A percentile compares a stretch with the other conserved stretches of the same genome.
Conservation (phyloP, 2,113 vertebrate genomes). For the Heliornis fulica region DNA sequence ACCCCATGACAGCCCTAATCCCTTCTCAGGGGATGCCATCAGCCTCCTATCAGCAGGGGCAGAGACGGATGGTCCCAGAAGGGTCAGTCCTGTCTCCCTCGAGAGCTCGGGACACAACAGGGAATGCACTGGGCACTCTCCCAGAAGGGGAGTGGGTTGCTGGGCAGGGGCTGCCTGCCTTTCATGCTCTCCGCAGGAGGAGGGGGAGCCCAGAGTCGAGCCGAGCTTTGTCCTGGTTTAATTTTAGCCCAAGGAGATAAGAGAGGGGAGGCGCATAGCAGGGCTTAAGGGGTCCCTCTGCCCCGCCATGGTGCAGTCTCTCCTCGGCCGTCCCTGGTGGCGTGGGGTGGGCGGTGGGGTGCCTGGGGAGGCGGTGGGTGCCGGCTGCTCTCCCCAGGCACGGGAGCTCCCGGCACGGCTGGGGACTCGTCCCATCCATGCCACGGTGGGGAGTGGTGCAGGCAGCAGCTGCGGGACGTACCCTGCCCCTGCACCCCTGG, state of each 20-base stretch:
- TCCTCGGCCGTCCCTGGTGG: neutral
- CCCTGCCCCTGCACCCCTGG: accelerated
- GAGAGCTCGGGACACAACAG: no score
- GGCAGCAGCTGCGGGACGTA: neutral
- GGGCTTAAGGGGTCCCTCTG: neutral
- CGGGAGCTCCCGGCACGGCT: neutral
- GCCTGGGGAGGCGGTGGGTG: no score
- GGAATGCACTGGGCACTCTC: neutral
- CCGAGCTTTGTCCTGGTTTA: conserved; percentile 21
- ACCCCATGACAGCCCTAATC: neutral
- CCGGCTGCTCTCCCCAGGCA: no score
- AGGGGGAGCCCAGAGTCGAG: neutral
- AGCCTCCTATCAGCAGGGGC: neutral
- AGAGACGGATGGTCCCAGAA: accelerated
- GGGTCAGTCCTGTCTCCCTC: no score
- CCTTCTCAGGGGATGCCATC: neutral
- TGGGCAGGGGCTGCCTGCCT: neutral
- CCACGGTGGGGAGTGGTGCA: accelerated
- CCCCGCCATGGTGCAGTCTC: no score
- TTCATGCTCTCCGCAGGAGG: accelerated
- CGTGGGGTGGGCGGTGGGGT: neutral
- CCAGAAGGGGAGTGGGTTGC: no score
- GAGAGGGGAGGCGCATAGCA: neutral
- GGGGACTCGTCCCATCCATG: neutral
- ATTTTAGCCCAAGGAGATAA: conserved; percentile 42